Evolutionary conservation across 2,797 vertebrate genomes (phyloP), one percentile per base, ranked within the genome.

Genomic region (Esox lucius): DNA sequence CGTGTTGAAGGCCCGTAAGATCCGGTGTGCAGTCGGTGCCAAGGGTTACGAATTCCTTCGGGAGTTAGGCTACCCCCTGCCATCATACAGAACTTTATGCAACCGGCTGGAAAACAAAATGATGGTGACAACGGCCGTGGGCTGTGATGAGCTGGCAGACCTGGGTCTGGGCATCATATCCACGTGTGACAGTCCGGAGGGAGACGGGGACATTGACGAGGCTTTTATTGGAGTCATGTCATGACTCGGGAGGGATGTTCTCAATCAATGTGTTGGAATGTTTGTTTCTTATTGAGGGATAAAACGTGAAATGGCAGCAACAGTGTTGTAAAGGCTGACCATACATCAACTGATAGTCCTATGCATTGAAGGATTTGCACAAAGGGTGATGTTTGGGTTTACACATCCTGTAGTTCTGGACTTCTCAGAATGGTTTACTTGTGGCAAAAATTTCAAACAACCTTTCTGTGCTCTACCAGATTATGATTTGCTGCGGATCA

Each of bases 101-200:
- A 95, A 95, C 83, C 92, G 94, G 15, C 81, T 95, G 69, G 93
- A 95, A 84, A 94, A 93, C 31, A 94, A 93, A 86, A 93, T 94
- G 81, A 91, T 94, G 91, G 91, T 93, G 74, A 91, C 90, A 0
- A 87, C 92, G 0, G 91, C 91, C 78, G 93, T 94, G 89, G 93
- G 90, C 85, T 91, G 93, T 11, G 92, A 94, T 74, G 93, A 94
- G 82, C 85, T 95, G 75, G 93, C 93, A 0, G 93, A 94, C 83
- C 89, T 95, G 31, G 88, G 93, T 48, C 86, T 95, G 35, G 93
- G 92, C 19, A 91, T 94, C 80, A 93, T 94, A 83, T 83, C 92
- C 4, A 81, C 91, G 0, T 94, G 93, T 13, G 83, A 91, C 83
- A 93, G 93, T 76, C 91, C 92, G 0, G 83, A 91, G 19, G 89